Percentiles rank a stretch among this genome's conserved stretches.
Conservation (phyloP, 2,888 invertebrate species). For the Sphaerophoria rueppellii region DNA sequence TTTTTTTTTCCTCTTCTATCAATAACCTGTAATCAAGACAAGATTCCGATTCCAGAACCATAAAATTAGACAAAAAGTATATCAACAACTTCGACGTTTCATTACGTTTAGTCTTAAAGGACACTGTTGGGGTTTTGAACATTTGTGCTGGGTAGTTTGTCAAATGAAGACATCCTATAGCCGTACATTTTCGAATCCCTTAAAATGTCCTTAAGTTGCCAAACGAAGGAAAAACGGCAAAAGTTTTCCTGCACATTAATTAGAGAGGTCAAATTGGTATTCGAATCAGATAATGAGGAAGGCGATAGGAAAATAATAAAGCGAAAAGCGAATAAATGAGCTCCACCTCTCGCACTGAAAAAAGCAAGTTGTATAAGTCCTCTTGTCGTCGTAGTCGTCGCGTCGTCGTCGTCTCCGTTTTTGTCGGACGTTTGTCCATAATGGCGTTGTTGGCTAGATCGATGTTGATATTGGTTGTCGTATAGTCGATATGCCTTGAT, state of each 20-base stretch:
- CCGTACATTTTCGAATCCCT: neutral
- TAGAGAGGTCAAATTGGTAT: constrained; percentile 57
- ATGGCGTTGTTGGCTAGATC: neutral
- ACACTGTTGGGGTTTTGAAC: no score
- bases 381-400: no score
- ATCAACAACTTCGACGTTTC: constrained; percentile 5
- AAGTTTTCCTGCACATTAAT: constrained; percentile 60
- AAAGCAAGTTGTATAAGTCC: neutral
- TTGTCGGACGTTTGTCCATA: neutral
- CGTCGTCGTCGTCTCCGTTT: neutral
- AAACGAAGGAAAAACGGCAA: constrained; percentile 11
- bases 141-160: no score
- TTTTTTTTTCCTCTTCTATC: constrained; percentile 53
- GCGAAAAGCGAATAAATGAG: constrained; percentile 62
- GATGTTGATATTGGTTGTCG: neutral
- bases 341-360: constrained; percentile 11
- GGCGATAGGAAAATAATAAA: constrained; percentile 60
- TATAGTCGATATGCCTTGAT: neutral
- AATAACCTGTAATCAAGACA: constrained; percentile 66
- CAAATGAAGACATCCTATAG: no score
- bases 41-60: neutral
- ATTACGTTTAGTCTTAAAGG: no score
- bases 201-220: neutral
- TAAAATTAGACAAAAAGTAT: neutral
- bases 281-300: constrained; percentile 47